Conservation (phyloP, 2,888 invertebrate genomes). For the Conus canariensis region DNA sequence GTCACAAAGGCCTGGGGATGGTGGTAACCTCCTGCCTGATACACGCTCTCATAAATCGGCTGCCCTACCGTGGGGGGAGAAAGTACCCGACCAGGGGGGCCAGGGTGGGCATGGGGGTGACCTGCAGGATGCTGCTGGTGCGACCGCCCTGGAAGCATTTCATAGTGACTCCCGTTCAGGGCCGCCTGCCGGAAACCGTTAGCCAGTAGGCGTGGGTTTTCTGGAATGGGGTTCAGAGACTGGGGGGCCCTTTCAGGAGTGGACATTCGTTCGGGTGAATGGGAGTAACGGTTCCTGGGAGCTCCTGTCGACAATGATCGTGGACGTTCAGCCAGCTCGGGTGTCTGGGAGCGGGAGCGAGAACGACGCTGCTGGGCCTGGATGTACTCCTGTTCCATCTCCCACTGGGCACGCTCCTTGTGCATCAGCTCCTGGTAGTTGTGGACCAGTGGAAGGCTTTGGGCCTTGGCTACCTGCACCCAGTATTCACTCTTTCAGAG, state of each 20-base stretch:
- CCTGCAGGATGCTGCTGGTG: conserved; percentile 39
- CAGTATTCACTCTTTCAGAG: not conserved
- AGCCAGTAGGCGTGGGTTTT: conserved; percentile 54
- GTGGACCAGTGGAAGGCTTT: conserved; percentile 47
- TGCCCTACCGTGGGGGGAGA: conserved; percentile 39
- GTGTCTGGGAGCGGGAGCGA: conserved; percentile 68
- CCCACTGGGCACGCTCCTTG: conserved; percentile 51
- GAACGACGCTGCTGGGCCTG: conserved; percentile 37
- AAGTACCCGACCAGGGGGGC: conserved; percentile 23
- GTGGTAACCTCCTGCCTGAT: conserved; percentile 45
- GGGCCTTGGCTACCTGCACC: conserved; percentile 47
- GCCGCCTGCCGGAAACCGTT: conserved; percentile 40
- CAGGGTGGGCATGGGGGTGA: conserved; percentile 50
- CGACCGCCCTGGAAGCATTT: conserved; percentile 19
- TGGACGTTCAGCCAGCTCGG: conserved; percentile 60
- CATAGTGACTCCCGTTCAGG: conserved; percentile 33
- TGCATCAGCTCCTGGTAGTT: conserved; percentile 49
- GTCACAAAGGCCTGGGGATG: conserved; percentile 65
- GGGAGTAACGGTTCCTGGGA: conserved; percentile 45
- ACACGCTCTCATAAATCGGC: conserved; percentile 43
- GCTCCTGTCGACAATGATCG: conserved; percentile 57
- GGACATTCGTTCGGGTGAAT: conserved; percentile 60
- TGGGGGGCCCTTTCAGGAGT: conserved; percentile 62
- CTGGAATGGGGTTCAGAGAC: conserved; percentile 68
- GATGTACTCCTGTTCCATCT: conserved; percentile 46